Percentiles rank a stretch among this genome's conserved stretches.
phyloP scores from a whole-genome alignment of 2,113 vertebrate genomes.

The Eublepharis macularius region DNA sequence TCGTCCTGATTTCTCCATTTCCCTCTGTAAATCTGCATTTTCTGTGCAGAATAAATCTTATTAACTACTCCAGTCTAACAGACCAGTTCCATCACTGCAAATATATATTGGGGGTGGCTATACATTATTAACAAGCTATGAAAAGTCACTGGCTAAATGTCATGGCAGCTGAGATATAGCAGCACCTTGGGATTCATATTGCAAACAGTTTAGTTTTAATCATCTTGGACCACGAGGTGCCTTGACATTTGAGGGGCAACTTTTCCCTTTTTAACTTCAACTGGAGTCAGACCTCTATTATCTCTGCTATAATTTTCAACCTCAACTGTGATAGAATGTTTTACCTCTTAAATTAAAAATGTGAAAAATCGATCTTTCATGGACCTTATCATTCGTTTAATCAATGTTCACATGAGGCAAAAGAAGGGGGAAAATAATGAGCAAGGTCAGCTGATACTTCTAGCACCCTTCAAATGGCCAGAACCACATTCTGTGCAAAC shows the following conservation, averaged over 20 bases:
- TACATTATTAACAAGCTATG: constrained; percentile 82
- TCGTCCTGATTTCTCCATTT: constrained; percentile 47
- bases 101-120: constrained; percentile 75
- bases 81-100: constrained; percentile 66
- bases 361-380: constrained; percentile 63
- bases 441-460: constrained; percentile 56
- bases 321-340: constrained; percentile 69
- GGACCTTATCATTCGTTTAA: constrained; percentile 67
- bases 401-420: constrained; percentile 36
- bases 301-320: constrained; percentile 69
- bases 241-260: constrained; percentile 76
- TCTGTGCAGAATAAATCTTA: constrained; percentile 75
- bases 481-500: constrained; percentile 19
- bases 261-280: constrained; percentile 72
- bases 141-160: constrained; percentile 81
- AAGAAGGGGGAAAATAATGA: constrained; percentile 35
- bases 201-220: constrained; percentile 84
- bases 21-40: constrained; percentile 66
- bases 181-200: constrained; percentile 77
- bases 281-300: constrained; percentile 71
- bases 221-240: constrained; percentile 74
- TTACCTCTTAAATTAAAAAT: constrained; percentile 74
- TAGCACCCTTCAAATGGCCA: constrained; percentile 25
- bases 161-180: constrained; percentile 72
- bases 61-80: constrained; percentile 71